These are phyloP conservation scores for Galerucella pusilla DNA, from an alignment of 2,888 invertebrate species.

Conservation along the genomic window DNA sequence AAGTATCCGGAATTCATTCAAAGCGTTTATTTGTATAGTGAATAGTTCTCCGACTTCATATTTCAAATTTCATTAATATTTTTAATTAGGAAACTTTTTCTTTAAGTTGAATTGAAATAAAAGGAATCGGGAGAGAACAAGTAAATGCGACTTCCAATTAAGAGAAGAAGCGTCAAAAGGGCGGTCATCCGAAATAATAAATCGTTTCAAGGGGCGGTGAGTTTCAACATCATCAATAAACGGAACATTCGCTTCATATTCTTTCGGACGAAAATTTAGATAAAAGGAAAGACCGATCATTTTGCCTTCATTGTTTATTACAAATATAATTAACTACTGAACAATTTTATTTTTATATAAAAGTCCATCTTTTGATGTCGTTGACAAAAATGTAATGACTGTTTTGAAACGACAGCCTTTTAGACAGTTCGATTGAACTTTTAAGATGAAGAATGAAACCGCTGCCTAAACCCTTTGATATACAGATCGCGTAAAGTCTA, in stretches of 20 bases:
- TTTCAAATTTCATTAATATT: constrained; percentile 19
- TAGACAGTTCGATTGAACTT: too few species aligned
- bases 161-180: constrained; percentile 47
- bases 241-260: constrained; percentile 39
- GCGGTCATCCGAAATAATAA: constrained; percentile 48
- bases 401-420: too few species aligned
- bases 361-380: too few species aligned
- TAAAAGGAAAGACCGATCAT: not conserved
- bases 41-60: not conserved
- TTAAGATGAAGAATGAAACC: too few species aligned
- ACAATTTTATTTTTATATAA: too few species aligned
- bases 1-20: not conserved
- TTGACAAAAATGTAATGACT: too few species aligned
- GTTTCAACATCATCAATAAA: constrained; percentile 31
- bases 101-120: constrained; percentile 13
- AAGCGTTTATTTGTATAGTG: not conserved
- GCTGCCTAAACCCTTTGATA: too few species aligned
- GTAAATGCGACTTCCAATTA: constrained; percentile 44
- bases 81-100: constrained; percentile 29
- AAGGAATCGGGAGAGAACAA: not conserved
- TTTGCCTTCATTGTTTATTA: not conserved
- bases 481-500: too few species aligned
- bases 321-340: too few species aligned
- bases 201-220: constrained; percentile 49
- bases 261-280: constrained; percentile 6